These are phyloP conservation scores for Parnassius smintheus DNA, from an alignment of 2,888 invertebrate species.

Conservation along the genomic window DNA sequence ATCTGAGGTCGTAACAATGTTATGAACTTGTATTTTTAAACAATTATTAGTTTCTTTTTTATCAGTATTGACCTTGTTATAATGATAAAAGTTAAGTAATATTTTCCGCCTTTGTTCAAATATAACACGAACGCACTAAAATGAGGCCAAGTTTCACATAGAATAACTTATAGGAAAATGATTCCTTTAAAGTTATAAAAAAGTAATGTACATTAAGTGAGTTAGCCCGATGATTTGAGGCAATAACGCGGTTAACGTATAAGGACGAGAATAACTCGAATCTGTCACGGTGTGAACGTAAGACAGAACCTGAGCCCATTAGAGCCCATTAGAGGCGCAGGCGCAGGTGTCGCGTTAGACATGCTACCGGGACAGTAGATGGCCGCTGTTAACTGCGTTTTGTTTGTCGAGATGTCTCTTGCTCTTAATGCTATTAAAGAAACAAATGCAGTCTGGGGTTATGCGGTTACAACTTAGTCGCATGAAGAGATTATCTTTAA, in stretches of 20 bases:
- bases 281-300: slow-evolving; percentile 53
- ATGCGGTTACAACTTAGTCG: too few species aligned
- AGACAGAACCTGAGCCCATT: slow-evolving; percentile 56
- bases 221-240: slow-evolving; percentile 13
- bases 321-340: slow-evolving; percentile 45
- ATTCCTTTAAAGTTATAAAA: neutral
- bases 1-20: too few species aligned
- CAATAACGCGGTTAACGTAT: slow-evolving; percentile 28
- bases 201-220: slow-evolving; percentile 4
- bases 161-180: too few species aligned
- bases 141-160: too few species aligned
- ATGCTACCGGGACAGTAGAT: slow-evolving; percentile 62
- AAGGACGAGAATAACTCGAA: slow-evolving; percentile 49
- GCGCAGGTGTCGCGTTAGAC: slow-evolving; percentile 65
- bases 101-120: too few species aligned
- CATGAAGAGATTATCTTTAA: too few species aligned
- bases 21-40: too few species aligned
- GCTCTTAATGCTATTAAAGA: slow-evolving; percentile 34
- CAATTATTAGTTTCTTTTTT: too few species aligned
- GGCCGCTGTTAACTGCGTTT: slow-evolving; percentile 33
- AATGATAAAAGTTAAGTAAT: too few species aligned
- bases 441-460: slow-evolving; percentile 10
- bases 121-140: too few species aligned
- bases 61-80: too few species aligned
- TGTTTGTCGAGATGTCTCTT: slow-evolving; percentile 28